These are phyloP conservation scores for Trichogramma dendrolimi DNA, from an alignment of 2,888 invertebrate genomes.

Conservation along the genomic window DNA sequence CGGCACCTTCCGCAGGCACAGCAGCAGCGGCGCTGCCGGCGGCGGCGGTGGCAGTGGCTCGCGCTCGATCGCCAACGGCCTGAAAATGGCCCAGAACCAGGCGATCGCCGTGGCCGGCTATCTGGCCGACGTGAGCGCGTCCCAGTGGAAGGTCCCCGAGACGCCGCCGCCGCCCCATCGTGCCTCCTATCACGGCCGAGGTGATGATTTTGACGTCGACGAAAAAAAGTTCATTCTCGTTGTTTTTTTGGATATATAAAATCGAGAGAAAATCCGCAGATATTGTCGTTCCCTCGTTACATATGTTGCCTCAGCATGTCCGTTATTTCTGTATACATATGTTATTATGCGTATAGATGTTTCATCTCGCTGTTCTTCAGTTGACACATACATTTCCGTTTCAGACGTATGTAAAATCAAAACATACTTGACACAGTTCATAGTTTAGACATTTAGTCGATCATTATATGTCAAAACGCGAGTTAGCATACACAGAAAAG, in stretches of 20 bases:
- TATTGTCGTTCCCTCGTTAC: background rate
- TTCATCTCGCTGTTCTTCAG: too few species aligned
- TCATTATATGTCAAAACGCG: too few species aligned
- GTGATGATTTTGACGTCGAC: constrained; percentile 50
- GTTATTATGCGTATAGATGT: too few species aligned
- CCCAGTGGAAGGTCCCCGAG: constrained; percentile 53
- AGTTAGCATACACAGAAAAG: too few species aligned
- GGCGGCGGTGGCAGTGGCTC: constrained; percentile 22
- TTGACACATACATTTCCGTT: too few species aligned
- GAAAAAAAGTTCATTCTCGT: background rate
- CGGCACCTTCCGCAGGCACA: constrained; percentile 17
- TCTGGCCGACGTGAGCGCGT: constrained; percentile 56
- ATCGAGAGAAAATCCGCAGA: too few species aligned
- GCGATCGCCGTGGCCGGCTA: constrained; percentile 70
- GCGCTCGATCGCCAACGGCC: constrained; percentile 64
- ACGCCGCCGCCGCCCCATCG: constrained; percentile 56
- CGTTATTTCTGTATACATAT: background rate
- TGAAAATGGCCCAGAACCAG: constrained; percentile 68
- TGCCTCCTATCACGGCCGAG: constrained; percentile 66
- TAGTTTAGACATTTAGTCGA: too few species aligned
- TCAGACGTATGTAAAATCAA: too few species aligned
- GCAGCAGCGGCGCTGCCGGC: constrained; percentile 5
- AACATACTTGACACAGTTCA: too few species aligned
- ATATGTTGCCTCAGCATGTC: background rate
- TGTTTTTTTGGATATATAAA: too few species aligned